phyloP scores from a whole-genome alignment of 2,797 vertebrate species.

The Hydrophis major region DNA sequence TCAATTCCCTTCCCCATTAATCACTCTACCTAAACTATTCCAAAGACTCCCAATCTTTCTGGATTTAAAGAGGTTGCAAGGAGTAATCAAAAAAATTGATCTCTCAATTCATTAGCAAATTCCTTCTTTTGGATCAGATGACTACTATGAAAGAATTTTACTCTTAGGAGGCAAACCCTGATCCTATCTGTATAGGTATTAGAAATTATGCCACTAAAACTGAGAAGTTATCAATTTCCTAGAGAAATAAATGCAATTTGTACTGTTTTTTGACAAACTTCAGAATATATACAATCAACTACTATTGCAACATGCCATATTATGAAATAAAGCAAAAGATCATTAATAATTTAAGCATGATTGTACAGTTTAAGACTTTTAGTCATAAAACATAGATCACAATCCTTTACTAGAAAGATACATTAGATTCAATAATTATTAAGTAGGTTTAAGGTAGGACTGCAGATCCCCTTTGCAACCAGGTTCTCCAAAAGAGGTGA shows the following conservation, averaged over 20 bases:
- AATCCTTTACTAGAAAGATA: neutral
- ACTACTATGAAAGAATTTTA: neutral
- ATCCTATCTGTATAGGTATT: conserved; percentile 13
- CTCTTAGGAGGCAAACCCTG: neutral
- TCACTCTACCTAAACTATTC: neutral
- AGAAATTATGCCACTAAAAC: conserved; percentile 20
- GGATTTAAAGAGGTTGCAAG: neutral
- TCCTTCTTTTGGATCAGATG: neutral
- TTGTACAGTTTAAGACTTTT: conserved; percentile 44
- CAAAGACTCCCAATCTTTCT: neutral
- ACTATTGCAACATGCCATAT: neutral
- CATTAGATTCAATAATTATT: neutral
- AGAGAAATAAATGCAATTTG: neutral
- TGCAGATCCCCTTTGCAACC: neutral
- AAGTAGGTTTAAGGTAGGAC: neutral
- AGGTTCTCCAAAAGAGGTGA: conserved; percentile 1
- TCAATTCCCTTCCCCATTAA: neutral
- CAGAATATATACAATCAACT: conserved; percentile 14
- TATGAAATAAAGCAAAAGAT: conserved; percentile 44
- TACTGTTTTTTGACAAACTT: conserved; percentile 17
- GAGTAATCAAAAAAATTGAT: neutral
- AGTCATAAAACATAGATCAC: conserved; percentile 27
- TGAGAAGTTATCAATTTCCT: neutral
- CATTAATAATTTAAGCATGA: conserved; percentile 60
- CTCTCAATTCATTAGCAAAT: neutral